Base-by-base conservation (phyloP, 2,797 vertebrate species). In the Alcedo quadribrachys region DNA sequence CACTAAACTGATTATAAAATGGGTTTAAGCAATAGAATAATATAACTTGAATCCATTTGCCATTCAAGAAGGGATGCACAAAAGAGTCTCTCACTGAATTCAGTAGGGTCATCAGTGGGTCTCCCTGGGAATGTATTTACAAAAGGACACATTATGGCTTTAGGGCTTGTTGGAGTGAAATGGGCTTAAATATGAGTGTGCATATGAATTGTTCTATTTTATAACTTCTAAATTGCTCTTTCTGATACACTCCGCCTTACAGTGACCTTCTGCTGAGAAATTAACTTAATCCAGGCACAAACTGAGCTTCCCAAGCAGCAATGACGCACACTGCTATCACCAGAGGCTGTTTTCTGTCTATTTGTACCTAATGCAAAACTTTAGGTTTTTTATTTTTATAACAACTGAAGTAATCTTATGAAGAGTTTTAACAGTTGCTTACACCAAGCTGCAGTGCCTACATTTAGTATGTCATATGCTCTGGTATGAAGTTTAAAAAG, bases 81-180 rank as follows among this genome's bases (percentile, higher is more conserved):
- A 96, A 96, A 81, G 84, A 85, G 28, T 66, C 86, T 87, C 90
- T 93, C 93, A 86, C 74, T 95, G 89, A 95, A 87, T 90, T 92
- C 88, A 93, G 63, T 3, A 73, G 73, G 43, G 79, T 87, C 81
- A 92, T 91, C 94, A 85, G 80, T 76, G 80, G 67, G 46, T 89
- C 87, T 95, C 89, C 82, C 87, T 94, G 87, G 89, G 92, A 94
- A 94, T 0, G 1, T 89, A 89, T 83, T 87, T 87, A 95, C 84
- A 92, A 90, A 89, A 79, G 73, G 63, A 76, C 69, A 62, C 62
- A 76, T 85, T 83, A 83, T n/a, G 66, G 81, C 76, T 87, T 90
- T 79, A 83, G 67, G 89, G 67, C 60, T 93, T 81, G 63, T 60
- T 92, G 61, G 73, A 89, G 51, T 57, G 86, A 91, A 85, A 48